Conservation (phyloP, 2,113 vertebrate species). For the Bostrychus sinensis region DNA sequence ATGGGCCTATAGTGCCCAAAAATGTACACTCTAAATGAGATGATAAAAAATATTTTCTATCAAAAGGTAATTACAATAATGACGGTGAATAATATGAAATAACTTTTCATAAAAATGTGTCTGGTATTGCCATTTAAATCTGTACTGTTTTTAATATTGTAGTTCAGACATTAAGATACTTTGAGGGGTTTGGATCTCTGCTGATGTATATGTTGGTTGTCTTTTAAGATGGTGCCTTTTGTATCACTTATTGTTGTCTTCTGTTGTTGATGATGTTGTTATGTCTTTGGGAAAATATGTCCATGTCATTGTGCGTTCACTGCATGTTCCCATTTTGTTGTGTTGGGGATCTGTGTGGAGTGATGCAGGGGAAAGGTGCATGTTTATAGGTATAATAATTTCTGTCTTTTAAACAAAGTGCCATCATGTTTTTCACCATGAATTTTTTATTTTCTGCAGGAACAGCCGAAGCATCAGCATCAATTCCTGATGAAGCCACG, state of each 20-base stretch:
- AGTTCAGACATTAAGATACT: neutral
- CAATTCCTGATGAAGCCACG: conserved; percentile 31
- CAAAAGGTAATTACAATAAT: no score
- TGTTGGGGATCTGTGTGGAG: conserved; percentile 29
- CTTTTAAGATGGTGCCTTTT: conserved; percentile 11
- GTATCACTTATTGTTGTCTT: conserved; percentile 20
- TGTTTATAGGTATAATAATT: neutral
- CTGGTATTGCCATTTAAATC: neutral
- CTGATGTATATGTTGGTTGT: conserved; percentile 3
- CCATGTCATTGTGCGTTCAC: neutral
- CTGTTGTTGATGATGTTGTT: conserved; percentile 22
- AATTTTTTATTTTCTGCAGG: conserved; percentile 69
- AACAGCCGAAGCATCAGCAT: conserved; percentile 76
- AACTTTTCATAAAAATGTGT: neutral
- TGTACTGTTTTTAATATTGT: neutral
- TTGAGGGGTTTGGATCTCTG: neutral
- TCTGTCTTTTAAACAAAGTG: neutral
- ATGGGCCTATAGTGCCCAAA: conserved; percentile 9
- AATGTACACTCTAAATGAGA: no score
- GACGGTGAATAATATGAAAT: no score
- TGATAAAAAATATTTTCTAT: no score
- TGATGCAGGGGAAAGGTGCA: conserved; percentile 44
- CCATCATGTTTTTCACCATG: neutral
- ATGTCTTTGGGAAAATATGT: neutral
- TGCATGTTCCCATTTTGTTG: conserved; percentile 47